Base-by-base conservation (phyloP, 2,113 vertebrate species). In the Cavia aperea region DNA sequence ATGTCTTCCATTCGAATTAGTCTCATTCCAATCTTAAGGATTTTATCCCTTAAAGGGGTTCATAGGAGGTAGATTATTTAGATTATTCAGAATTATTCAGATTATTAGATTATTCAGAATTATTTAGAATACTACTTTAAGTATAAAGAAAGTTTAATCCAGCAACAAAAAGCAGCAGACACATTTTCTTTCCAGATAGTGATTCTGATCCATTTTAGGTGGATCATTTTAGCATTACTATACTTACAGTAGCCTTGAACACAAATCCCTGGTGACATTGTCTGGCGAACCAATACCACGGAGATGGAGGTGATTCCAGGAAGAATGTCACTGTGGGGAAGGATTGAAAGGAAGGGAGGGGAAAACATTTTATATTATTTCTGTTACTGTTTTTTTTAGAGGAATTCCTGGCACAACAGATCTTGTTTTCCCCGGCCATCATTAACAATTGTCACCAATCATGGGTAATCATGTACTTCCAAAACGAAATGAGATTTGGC, bases 401-500 rank as follows among this genome's bases (percentile, higher is more conserved):
- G 78, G 31, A 92, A 81, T 81, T 86, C 46, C 60, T 94, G 88
- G 81, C 83, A 70, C 5, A 72, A 81, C 33, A 18, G 18, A 75
- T 70, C 14, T 33, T 43, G 51, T 73, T 92, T 86, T 91, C 33
- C 8, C 36, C 66, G 31, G 36, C 89, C 92, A n/a, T 91, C 84
- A 49, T 86, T 90, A 91, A 87, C 94, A 90, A 79, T 85, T 2
- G 5, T 31, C 0, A 21, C 77, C 77, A 91, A 88, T 95, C 84
- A 91, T 36, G 65, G 77, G 62, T 91, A 94, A 94, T 91, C 63
- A 84, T 91, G 60, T 94, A 18, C 65, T 87, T 95, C 66, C 85
- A 92, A 91, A 93, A 63, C 49, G 81, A 93, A 93, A 87, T 93
- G 75, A 94, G 77, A 93, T 63, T 93, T 95, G 95, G 96, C 91